Evolutionary conservation across 2,113 vertebrate species (phyloP).

Genomic region (Zosterops lateralis): DNA sequence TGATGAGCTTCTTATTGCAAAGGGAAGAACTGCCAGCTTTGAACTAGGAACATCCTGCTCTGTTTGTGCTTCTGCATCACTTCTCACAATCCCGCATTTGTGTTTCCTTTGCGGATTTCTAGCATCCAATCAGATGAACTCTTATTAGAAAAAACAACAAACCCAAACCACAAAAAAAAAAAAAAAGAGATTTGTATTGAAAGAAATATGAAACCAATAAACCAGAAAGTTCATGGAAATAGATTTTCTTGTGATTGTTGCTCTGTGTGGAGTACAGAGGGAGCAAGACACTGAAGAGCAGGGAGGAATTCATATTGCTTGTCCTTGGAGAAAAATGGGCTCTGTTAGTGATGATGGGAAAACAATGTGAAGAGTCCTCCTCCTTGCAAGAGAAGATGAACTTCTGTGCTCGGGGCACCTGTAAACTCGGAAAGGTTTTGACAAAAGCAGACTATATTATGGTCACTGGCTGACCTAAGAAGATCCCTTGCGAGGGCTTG

Average conservation of each 20-base stretch:
- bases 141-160: background rate
- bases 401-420: accelerated
- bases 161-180: background rate
- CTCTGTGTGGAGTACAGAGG: background rate
- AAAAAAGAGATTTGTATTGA: background rate
- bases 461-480: background rate
- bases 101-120: background rate
- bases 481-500: background rate
- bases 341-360: background rate
- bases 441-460: background rate
- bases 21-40: background rate
- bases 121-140: background rate
- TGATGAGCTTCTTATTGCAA: background rate
- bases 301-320: background rate
- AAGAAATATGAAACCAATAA: background rate
- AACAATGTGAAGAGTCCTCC: background rate
- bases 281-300: background rate
- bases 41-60: background rate
- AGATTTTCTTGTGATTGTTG: background rate
- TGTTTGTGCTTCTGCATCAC: background rate
- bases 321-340: background rate
- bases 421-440: background rate
- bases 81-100: background rate
- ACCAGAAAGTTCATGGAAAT: background rate
- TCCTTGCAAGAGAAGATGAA: background rate